Conservation (phyloP, 2,797 vertebrate species). For the Otus scops region DNA sequence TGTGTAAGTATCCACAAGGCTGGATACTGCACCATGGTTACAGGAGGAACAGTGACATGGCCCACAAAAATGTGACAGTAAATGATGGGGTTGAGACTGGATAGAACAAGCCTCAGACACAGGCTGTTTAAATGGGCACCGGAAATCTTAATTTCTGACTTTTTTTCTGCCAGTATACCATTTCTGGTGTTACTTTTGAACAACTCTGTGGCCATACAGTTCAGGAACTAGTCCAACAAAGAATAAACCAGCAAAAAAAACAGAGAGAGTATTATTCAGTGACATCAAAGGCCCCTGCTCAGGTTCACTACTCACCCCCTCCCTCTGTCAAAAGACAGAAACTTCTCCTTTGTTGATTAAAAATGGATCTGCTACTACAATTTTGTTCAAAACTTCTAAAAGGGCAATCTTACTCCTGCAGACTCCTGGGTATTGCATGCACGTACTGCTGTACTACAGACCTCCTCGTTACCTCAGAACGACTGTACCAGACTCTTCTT, state of each 20-base stretch:
- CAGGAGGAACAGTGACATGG: neutral
- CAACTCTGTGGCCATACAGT: neutral
- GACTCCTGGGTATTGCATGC: neutral
- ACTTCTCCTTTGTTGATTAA: neutral
- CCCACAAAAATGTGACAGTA: neutral
- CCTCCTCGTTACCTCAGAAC: neutral
- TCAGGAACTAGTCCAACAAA: neutral
- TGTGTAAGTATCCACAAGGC: fast-evolving
- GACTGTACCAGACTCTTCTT: neutral
- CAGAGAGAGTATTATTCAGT: neutral
- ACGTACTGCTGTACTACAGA: neutral
- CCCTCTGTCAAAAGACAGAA: neutral
- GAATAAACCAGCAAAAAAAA: neutral
- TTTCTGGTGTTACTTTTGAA: neutral
- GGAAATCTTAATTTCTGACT: neutral
- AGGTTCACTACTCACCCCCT: neutral
- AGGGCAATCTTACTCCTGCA: neutral
- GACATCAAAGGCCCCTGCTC: neutral
- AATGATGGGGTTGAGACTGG: neutral
- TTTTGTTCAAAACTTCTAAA: neutral
- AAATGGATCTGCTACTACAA: neutral
- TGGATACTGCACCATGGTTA: neutral
- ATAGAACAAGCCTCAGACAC: neutral
- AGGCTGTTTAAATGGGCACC: neutral
- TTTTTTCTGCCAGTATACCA: neutral